phyloP scores from a whole-genome alignment of 2,113 vertebrate species.

The Sceloporus undulatus region DNA sequence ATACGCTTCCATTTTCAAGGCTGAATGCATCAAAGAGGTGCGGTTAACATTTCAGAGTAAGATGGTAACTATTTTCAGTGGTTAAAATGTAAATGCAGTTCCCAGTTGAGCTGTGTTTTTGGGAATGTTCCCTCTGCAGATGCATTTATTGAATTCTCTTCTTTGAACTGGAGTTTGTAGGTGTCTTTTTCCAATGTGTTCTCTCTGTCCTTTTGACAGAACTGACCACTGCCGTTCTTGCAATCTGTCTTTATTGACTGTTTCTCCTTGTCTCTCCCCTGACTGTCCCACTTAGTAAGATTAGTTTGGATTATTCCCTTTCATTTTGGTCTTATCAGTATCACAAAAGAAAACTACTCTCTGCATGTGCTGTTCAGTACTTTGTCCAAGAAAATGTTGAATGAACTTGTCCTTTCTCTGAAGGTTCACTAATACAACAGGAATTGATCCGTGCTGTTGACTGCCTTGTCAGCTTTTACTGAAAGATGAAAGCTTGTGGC shows the following conservation, averaged over 20 bases:
- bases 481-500: background rate
- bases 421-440: background rate
- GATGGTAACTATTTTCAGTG: background rate
- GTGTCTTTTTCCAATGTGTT: too few species aligned
- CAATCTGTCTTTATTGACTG: background rate
- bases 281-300: too few species aligned
- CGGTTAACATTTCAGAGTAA: background rate
- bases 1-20: background rate
- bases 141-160: too few species aligned
- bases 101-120: background rate
- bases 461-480: background rate
- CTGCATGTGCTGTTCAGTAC: background rate
- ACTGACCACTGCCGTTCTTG: background rate
- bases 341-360: background rate
- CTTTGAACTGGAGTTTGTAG: background rate
- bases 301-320: background rate
- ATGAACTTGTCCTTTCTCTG: background rate
- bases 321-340: background rate
- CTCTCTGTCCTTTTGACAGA: background rate
- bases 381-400: background rate
- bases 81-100: fast-evolving
- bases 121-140: background rate
- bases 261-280: background rate
- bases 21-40: background rate
- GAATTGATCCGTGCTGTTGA: background rate